Evolutionary conservation across 2,888 invertebrate genomes (phyloP), one percentile per base, ranked within the genome.

Genomic region (Melanargia galathea): DNA sequence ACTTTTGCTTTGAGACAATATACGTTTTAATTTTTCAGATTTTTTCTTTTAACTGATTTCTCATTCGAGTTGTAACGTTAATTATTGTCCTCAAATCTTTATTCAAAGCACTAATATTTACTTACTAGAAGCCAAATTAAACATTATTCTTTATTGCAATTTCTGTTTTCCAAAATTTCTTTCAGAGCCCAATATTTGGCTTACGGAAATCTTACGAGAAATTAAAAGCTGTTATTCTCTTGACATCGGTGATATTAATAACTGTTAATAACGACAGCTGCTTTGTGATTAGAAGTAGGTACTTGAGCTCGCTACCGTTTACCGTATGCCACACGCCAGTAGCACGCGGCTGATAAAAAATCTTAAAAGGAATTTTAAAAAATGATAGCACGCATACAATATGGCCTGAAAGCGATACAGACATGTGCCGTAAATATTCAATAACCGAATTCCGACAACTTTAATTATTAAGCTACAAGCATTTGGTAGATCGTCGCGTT

Each of bases 341-440:
- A 71, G 74, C 76, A 78, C 77, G 77, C 66, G 74, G 70, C 70
- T 63, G 61, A 51, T 63, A 68, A 68, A 71, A 69, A 70, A 63
- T 26, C 30, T 49, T 65, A 35, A 66, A 60, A 70, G 70, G 68
- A 66, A 68, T 62, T 55, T 65, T 58, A 60, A 68, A 70, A 70
- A 68, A 69, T 60, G 51, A 68, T 69, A 71, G 65, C 69, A 65
- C 77, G 77, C 71, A 68, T 75, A 63, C 80, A 77, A 83, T 80
- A 83, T 86, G 84, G 63, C 68, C 40, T 62, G 67, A 67, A 74
- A 78, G 70, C 64, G 66, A 77, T 75, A 79, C 69, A 68, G 67
- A 69, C 79, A 80, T 78, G 73, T 78, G 80, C 72, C 71, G 63
- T 54, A 45, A 61, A 48, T 16, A 40, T 33, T 30, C 60, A 61